Percentiles rank a stretch among this genome's conserved stretches.
phyloP scores from a whole-genome alignment of 1,140 invertebrate species.

The Drosophila murphyi region DNA sequence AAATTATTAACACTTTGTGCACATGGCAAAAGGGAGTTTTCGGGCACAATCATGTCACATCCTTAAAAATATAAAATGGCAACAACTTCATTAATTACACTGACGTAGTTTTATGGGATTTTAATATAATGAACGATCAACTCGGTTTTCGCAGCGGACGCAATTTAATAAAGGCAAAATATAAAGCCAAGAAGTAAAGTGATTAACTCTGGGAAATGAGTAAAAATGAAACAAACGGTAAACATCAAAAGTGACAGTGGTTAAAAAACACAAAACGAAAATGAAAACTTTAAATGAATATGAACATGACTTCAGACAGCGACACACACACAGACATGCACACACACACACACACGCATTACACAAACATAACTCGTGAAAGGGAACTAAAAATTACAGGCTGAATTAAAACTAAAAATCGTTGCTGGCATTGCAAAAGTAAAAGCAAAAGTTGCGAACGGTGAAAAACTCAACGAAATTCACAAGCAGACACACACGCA shows the following conservation, averaged over 20 bases:
- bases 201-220: conserved; percentile 55
- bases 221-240: conserved; percentile 36
- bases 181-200: conserved; percentile 51
- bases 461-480: conserved; percentile 20
- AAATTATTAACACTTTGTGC: not conserved
- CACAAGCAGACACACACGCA: conserved; percentile 13
- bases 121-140: conserved; percentile 62
- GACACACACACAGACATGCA: conserved; percentile 9
- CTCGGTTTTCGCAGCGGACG: conserved; percentile 15
- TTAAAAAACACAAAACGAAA: conserved; percentile 6
- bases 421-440: conserved; percentile 45
- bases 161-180: conserved; percentile 38
- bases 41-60: conserved; percentile 19
- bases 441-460: conserved; percentile 67
- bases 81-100: conserved; percentile 71
- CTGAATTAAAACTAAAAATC: conserved; percentile 50
- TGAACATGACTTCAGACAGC: conserved; percentile 23
- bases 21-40: not conserved
- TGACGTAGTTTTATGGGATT: conserved; percentile 64
- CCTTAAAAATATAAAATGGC: conserved; percentile 33
- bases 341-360: not conserved
- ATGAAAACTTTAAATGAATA: conserved; percentile 49
- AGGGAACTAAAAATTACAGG: conserved; percentile 10
- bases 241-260: conserved; percentile 21
- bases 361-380: not conserved